A percentile compares a stretch with the other conserved stretches of the same genome.
These are phyloP conservation scores for Formica aserva DNA, from an alignment of 2,888 invertebrate species.

Conservation along the genomic window DNA sequence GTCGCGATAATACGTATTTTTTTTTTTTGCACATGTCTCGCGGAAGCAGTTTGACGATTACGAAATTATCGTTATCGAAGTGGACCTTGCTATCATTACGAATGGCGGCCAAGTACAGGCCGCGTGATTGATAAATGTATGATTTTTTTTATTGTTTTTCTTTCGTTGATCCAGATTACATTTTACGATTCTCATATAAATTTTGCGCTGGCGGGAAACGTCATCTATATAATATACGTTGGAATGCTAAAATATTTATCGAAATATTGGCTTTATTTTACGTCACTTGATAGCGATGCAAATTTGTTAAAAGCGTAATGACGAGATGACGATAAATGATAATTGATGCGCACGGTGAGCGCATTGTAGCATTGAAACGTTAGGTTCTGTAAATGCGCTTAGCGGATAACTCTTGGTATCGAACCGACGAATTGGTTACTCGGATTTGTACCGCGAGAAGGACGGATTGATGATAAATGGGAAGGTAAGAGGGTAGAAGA, in stretches of 20 bases:
- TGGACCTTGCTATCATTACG: constrained; percentile 40
- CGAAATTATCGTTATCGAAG: constrained; percentile 56
- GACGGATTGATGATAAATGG: constrained; percentile 70
- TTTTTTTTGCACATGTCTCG: constrained; percentile 8
- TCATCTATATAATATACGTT: neutral
- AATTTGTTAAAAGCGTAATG: constrained; percentile 17
- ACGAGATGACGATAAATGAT: neutral
- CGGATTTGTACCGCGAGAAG: constrained; percentile 70
- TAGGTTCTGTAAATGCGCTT: constrained; percentile 48
- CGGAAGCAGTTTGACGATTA: constrained; percentile 57
- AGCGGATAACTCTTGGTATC: constrained; percentile 56
- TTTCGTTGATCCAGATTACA: neutral
- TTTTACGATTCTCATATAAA: neutral
- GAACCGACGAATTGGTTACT: constrained; percentile 58
- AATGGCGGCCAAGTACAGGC: constrained; percentile 22
- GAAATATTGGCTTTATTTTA: neutral
- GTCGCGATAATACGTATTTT: constrained; percentile 58
- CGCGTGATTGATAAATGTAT: neutral
- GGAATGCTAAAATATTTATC: constrained; percentile 23
- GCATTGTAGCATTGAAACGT: constrained; percentile 44
- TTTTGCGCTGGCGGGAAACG: neutral
- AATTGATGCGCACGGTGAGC: constrained; percentile 21
- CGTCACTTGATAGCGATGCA: neutral
- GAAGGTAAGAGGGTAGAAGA: constrained; percentile 68
- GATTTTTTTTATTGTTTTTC: neutral